Percentiles rank a stretch among this genome's conserved stretches.
Evolutionary conservation across 2,888 invertebrate species (phyloP).

Genomic region (Stratiomys singularior): DNA sequence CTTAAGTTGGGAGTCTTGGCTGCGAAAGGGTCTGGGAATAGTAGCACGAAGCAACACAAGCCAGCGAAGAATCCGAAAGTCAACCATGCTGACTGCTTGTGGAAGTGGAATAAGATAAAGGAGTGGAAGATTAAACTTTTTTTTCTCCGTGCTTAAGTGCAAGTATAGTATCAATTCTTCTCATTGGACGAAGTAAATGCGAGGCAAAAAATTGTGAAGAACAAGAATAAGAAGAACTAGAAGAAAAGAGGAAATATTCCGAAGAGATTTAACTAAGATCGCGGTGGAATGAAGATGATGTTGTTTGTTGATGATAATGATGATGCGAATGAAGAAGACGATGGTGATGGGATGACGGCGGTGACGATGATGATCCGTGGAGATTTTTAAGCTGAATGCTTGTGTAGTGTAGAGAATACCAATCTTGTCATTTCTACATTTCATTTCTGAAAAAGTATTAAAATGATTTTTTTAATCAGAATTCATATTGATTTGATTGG

Average conservation of each 20-base stretch:
- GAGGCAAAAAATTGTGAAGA: not conserved
- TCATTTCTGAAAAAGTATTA: conserved; percentile 11
- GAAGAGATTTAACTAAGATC: conserved; percentile 8
- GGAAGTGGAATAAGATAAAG: not conserved
- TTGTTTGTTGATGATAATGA: not conserved
- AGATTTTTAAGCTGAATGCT: too few species aligned
- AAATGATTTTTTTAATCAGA: conserved; percentile 19
- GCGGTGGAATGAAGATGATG: conserved; percentile 1
- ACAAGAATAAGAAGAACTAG: not conserved
- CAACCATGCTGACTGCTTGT: not conserved
- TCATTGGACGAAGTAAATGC: too few species aligned
- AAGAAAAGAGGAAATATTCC: not conserved
- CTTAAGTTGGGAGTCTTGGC: not conserved
- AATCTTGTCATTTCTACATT: conserved; percentile 37
- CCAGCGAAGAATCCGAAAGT: not conserved
- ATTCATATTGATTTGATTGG: conserved; percentile 25
- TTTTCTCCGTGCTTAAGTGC: too few species aligned
- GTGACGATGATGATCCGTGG: too few species aligned
- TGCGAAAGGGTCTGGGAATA: not conserved
- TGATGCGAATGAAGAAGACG: not conserved
- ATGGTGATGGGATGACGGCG: too few species aligned
- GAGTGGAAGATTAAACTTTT: too few species aligned
- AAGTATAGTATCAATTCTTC: too few species aligned
- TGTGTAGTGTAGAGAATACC: not conserved
- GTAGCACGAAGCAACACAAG: not conserved